Conservation (phyloP, 92 coral and sea anemone genomes). For the Phenganax marumi region DNA sequence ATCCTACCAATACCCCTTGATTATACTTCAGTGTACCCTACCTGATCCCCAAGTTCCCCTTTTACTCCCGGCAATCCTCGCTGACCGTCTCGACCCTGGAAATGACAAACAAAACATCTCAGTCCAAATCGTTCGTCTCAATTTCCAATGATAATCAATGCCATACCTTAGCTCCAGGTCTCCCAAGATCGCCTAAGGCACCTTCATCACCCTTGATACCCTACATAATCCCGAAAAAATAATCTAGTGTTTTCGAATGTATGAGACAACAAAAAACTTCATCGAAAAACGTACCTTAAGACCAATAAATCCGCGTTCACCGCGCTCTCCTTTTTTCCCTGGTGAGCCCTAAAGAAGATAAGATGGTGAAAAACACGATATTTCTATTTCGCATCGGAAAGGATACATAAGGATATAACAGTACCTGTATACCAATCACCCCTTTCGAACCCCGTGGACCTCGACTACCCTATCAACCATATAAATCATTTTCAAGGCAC, state of each 20-base stretch:
- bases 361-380: background rate
- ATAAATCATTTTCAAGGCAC: background rate
- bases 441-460: conserved; percentile 14
- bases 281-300: background rate
- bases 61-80: background rate
- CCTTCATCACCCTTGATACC: conserved; percentile 24
- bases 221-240: background rate
- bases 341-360: background rate
- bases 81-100: conserved; percentile 7
- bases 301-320: background rate
- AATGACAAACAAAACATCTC: background rate
- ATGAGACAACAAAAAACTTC: background rate
- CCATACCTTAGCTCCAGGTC: conserved; percentile 13
- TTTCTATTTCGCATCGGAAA: background rate
- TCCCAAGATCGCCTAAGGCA: background rate
- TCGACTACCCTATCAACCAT: conserved; percentile 27
- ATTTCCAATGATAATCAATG: background rate
- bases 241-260: background rate
- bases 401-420: no score
- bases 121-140: background rate
- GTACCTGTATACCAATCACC: background rate
- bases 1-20: no score
- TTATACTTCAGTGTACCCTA: background rate
- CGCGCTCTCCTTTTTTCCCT: background rate
- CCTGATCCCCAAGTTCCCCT: conserved; percentile 2